Conservation (phyloP, 2,888 invertebrate species). For the Trilocha varians region DNA sequence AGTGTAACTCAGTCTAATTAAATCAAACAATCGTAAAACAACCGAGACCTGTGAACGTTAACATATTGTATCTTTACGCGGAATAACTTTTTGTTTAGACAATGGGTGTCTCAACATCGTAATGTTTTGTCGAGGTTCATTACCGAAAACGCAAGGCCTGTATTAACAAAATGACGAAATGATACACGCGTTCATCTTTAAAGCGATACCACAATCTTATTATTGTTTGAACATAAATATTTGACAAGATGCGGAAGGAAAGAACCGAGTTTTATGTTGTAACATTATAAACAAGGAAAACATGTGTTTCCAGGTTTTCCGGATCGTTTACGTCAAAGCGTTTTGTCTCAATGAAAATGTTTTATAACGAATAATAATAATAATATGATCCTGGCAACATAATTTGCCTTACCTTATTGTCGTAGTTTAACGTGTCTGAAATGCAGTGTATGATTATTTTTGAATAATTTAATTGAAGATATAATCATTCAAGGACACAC, state of each 20-base stretch:
- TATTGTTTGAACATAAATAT: conserved; percentile 1
- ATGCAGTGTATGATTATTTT: too few species aligned
- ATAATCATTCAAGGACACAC: too few species aligned
- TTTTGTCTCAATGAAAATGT: neutral
- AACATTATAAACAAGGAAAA: conserved; percentile 3
- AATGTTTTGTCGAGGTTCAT: conserved; percentile 28
- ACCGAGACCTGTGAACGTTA: too few species aligned
- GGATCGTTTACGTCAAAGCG: neutral
- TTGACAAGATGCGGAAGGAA: conserved; percentile 1
- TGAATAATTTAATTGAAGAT: too few species aligned
- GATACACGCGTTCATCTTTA: neutral
- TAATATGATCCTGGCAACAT: too few species aligned
- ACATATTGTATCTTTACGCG: neutral
- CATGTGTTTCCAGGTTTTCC: conserved; percentile 2
- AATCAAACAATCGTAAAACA: too few species aligned
- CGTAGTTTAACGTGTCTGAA: too few species aligned
- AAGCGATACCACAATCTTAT: neutral
- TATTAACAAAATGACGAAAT: conserved; percentile 24
- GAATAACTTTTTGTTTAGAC: neutral
- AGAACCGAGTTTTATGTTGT: neutral
- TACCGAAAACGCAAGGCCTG: conserved; percentile 36
- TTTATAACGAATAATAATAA: too few species aligned
- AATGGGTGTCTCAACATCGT: conserved; percentile 1
- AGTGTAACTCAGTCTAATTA: too few species aligned
- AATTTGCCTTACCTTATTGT: too few species aligned